phyloP scores from a whole-genome alignment of 1,140 invertebrate species.

The Pseudomyrmex sp. region DNA sequence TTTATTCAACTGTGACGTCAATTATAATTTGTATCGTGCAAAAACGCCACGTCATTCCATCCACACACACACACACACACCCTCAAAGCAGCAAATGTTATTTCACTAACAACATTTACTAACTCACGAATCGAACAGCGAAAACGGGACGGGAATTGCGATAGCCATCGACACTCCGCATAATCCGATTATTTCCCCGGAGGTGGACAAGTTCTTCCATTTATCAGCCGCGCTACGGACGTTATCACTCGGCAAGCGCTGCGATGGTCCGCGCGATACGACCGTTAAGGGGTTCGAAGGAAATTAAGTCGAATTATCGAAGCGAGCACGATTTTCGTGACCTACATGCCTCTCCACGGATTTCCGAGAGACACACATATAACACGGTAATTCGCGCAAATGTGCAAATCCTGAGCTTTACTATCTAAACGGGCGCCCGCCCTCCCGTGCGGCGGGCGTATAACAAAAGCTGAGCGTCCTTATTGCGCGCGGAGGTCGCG shows the following conservation, averaged over 20 bases:
- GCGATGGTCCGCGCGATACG: slow-evolving; percentile 33
- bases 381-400: background rate
- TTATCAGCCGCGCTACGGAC: slow-evolving; percentile 3
- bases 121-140: slow-evolving; percentile 9
- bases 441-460: too few species aligned
- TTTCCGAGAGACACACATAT: too few species aligned
- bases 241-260: background rate
- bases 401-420: background rate
- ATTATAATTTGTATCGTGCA: background rate
- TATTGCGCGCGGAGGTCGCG: slow-evolving; percentile 25
- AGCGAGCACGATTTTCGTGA: background rate
- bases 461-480: slow-evolving; percentile 60
- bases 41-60: slow-evolving; percentile 9
- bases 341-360: too few species aligned
- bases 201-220: slow-evolving; percentile 24
- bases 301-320: slow-evolving; percentile 29
- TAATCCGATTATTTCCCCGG: slow-evolving; percentile 50
- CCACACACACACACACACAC: background rate
- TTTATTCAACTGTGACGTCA: slow-evolving; percentile 19
- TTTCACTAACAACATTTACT: slow-evolving; percentile 19
- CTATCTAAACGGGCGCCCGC: too few species aligned
- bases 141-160: slow-evolving; percentile 25
- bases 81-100: slow-evolving; percentile 14
- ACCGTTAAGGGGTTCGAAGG: background rate
- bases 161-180: slow-evolving; percentile 40